Percentiles rank a stretch among this genome's conserved stretches.
phyloP scores from a whole-genome alignment of 2,113 vertebrate genomes.

The Eleginops maclovinus region DNA sequence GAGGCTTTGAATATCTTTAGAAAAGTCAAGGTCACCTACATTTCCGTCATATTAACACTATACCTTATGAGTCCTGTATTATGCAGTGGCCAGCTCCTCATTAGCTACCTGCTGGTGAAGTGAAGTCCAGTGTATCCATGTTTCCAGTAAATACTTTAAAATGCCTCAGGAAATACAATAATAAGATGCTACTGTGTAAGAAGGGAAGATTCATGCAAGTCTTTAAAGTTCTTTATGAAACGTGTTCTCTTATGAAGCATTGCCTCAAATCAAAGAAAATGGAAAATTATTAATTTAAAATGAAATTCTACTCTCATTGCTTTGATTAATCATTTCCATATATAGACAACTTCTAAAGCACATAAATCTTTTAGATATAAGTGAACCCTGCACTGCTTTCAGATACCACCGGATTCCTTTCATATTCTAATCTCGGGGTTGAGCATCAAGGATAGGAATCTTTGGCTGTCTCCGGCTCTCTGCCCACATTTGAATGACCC shows the following conservation, averaged over 20 bases:
- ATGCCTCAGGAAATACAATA: neutral
- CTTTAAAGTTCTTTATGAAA: neutral
- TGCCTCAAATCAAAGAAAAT: conserved; percentile 14
- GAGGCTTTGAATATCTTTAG: conserved; percentile 31
- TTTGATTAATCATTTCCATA: conserved; percentile 31
- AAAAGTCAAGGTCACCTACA: conserved; percentile 41
- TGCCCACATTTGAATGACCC: conserved; percentile 53
- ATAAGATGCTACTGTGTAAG: neutral
- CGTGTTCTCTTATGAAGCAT: neutral
- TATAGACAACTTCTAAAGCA: conserved; percentile 26
- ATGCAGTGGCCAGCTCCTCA: neutral
- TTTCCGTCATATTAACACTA: neutral
- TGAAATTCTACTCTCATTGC: neutral
- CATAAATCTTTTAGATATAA: conserved; percentile 23
- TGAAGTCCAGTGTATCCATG: neutral
- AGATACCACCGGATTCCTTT: conserved; percentile 52
- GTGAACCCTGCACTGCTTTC: conserved; percentile 20
- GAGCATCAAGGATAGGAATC: conserved; percentile 41
- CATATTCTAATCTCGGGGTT: conserved; percentile 53
- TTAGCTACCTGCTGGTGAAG: neutral
- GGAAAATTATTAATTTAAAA: neutral
- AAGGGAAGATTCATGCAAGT: neutral
- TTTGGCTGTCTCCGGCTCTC: conserved; percentile 34
- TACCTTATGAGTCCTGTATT: conserved; percentile 6
- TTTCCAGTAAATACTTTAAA: neutral